Evolutionary conservation across 1,140 invertebrate genomes (phyloP), one percentile per base, ranked within the genome.

Genomic region (Drosophila ficusphila): DNA sequence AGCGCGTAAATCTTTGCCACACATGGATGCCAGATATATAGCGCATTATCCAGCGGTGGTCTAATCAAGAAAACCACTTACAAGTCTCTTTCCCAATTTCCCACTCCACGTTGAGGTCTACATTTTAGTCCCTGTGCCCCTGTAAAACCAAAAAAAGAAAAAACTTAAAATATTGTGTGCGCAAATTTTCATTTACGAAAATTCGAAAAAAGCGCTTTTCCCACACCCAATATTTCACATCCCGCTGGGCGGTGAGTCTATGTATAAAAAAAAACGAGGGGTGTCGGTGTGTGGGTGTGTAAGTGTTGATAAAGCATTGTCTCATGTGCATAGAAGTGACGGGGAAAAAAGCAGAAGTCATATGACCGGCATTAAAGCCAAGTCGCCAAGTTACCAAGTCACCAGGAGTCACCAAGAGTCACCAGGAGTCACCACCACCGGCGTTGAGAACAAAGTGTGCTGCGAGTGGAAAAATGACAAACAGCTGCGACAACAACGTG

Each of bases 61-160:
- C 76, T 82, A 82, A 82, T 82, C 79, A 82, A 78, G 49, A 83
- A 79, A 82, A 82, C 79, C 79, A 82, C 79, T 82, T 82, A 82
- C 77, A 76, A 74, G 73, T 82, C 67, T 57, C 46, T 47, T 42
- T 54, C 25, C 42, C 34, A 56, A 34, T 75, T 57, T 41, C 5
- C 36, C 44, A 14, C 2, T 8, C 42, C 16, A 12, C 36, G 7
- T n/a, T 29, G 7, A n/a, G 9, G 6, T 12, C 14, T 6, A 11
- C 39, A n/a, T 51, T 31, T 21, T 14, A 23, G 19, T 47, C 48
- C 38, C 16, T 27, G 36, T 36, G 57, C 52, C 41, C 18, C 60
- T 79, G 68, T 77, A 73, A 83, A 76, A n/a, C n/a, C n/a, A n/a
- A n/a, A n/a, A n/a, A n/a, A n/a, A n/a, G n/a, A n/a, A 82, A 58